phyloP scores from a whole-genome alignment of 2,888 invertebrate genomes.

The Drosophila diplacantha region DNA sequence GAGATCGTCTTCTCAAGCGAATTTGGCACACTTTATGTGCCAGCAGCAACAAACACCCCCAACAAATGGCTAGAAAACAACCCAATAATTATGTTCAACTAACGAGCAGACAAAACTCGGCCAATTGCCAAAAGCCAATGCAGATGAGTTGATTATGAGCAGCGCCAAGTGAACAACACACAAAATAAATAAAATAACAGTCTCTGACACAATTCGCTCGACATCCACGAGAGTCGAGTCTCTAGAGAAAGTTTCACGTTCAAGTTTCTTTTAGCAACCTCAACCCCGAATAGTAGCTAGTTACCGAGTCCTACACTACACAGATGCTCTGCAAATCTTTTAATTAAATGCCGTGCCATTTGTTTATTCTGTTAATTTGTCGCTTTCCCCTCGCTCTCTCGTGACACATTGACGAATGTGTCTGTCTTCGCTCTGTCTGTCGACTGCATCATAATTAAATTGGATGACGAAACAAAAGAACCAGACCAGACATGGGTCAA shows the following conservation, averaged over 20 bases:
- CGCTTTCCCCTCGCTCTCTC: constrained; percentile 42
- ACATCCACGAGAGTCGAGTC: constrained; percentile 35
- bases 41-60: constrained; percentile 49
- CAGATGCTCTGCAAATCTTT: constrained; percentile 34
- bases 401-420: constrained; percentile 69
- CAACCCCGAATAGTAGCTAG: constrained; percentile 37
- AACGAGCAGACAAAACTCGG: constrained; percentile 66
- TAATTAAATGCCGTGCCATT: constrained; percentile 65
- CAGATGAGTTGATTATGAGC: constrained; percentile 69
- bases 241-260: constrained; percentile 44
- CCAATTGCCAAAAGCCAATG: constrained; percentile 67
- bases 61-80: constrained; percentile 25
- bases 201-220: constrained; percentile 39
- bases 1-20: constrained; percentile 23
- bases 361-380: constrained; percentile 68
- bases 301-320: constrained; percentile 8
- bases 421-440: constrained; percentile 61
- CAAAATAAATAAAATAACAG: constrained; percentile 15
- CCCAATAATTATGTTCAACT: constrained; percentile 42
- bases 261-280: constrained; percentile 37
- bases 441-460: constrained; percentile 74
- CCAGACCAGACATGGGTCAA: constrained; percentile 59
- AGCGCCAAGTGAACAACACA: constrained; percentile 7
- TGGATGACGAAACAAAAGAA: constrained; percentile 56
- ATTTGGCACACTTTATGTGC: constrained; percentile 63